Evolutionary conservation across 2,797 vertebrate genomes (phyloP).

Genomic region (Mus minutoides): DNA sequence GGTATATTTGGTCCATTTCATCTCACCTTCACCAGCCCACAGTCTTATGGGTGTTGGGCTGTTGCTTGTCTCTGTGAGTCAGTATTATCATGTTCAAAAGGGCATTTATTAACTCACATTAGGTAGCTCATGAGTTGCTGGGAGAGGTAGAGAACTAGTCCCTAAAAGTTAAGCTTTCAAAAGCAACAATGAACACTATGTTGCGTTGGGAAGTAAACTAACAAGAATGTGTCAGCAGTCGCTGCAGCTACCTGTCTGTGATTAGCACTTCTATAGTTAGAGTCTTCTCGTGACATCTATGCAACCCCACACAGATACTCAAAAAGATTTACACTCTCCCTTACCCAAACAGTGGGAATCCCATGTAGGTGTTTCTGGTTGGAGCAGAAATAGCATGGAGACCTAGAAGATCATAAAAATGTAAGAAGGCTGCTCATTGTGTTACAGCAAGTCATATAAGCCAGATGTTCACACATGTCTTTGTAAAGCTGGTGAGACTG

Average conservation of each 20-base stretch:
- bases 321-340: background rate
- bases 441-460: background rate
- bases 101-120: conserved; percentile 2
- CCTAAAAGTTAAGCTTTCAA: background rate
- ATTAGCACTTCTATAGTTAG: background rate
- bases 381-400: background rate
- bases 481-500: background rate
- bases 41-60: background rate
- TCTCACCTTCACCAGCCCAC: background rate
- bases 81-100: conserved; percentile 9
- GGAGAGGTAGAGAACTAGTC: background rate
- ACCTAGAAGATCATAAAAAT: background rate
- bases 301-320: background rate
- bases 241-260: background rate
- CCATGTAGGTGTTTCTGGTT: background rate
- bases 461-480: background rate
- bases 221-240: background rate
- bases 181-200: background rate
- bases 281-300: background rate
- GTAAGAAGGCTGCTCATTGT: background rate
- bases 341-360: background rate
- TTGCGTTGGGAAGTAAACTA: background rate
- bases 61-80: conserved; percentile 28
- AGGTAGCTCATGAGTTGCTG: background rate
- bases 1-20: background rate